Evolutionary conservation across 2,113 vertebrate species (phyloP).

Genomic region (Eulacestoma nigropectus): DNA sequence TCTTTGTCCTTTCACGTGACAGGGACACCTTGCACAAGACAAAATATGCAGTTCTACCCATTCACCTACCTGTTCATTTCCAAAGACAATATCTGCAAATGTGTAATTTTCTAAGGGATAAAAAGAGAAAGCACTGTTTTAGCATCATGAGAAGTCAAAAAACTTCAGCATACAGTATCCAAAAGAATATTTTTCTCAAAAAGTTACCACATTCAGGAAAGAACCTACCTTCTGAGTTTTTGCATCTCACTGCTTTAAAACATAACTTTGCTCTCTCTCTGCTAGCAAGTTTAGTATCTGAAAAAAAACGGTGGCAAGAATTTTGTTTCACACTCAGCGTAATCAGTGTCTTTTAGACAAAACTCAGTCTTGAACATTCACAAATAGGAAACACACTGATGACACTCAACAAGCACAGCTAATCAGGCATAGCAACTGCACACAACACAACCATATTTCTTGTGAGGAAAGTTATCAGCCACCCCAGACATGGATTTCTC

Average conservation of each 20-base stretch:
- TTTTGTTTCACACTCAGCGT: neutral
- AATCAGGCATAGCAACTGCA: neutral
- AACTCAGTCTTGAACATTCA: neutral
- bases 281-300: constrained; percentile 89
- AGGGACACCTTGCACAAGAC: neutral
- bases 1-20: neutral
- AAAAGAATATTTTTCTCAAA: neutral
- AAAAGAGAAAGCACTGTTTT: neutral
- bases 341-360: neutral
- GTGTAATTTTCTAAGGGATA: constrained; percentile 76
- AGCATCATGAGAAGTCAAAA: neutral
- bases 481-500: neutral
- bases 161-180: neutral
- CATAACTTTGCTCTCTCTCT: constrained; percentile 91
- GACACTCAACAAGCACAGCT: neutral
- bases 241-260: constrained; percentile 87
- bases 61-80: constrained; percentile 86
- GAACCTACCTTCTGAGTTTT: constrained; percentile 78
- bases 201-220: neutral
- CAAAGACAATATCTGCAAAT: constrained; percentile 92
- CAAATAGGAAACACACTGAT: neutral
- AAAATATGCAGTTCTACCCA: neutral
- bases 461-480: neutral
- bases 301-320: neutral
- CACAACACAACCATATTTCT: neutral